These are phyloP conservation scores for Epistrophe grossulariae DNA, from an alignment of 2,888 invertebrate genomes.

Conservation along the genomic window DNA sequence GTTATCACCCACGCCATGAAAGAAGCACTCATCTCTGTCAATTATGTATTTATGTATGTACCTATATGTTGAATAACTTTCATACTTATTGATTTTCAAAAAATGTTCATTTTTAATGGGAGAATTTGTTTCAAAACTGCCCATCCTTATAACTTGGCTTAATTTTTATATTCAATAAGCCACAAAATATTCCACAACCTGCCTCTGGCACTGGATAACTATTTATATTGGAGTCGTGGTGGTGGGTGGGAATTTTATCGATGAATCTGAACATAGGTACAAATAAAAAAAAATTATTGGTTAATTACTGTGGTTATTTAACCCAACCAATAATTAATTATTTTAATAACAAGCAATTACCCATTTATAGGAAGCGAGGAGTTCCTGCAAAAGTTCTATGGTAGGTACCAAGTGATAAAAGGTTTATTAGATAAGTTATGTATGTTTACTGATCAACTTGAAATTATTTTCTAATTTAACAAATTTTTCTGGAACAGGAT, in stretches of 20 bases:
- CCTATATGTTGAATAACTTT: slow-evolving; percentile 3
- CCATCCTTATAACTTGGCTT: neutral
- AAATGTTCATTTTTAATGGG: slow-evolving; percentile 28
- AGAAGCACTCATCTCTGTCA: slow-evolving; percentile 8
- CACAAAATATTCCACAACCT: slow-evolving; percentile 5
- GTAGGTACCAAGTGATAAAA: too few relatives aligned
- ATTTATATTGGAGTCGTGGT: neutral
- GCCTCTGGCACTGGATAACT: slow-evolving; percentile 12
- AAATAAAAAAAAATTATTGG: neutral
- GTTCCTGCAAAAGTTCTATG: too few relatives aligned
- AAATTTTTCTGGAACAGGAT: too few relatives aligned
- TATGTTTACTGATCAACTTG: too few relatives aligned
- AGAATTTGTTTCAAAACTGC: slow-evolving; percentile 5
- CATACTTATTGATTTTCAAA: slow-evolving; percentile 15
- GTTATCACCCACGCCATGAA: slow-evolving; percentile 25
- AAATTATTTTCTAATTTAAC: too few relatives aligned
- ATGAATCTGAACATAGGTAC: neutral
- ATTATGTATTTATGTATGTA: slow-evolving; percentile 26
- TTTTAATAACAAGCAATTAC: neutral
- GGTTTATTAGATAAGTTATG: too few relatives aligned
- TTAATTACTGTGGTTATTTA: slow-evolving; percentile 36
- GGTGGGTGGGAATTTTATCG: neutral
- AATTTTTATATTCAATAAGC: neutral
- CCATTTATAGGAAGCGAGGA: too few relatives aligned
- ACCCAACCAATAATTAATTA: slow-evolving; percentile 30